These are phyloP conservation scores for Subacronicta megacephala DNA, from an alignment of 2,888 invertebrate species.

Conservation along the genomic window DNA sequence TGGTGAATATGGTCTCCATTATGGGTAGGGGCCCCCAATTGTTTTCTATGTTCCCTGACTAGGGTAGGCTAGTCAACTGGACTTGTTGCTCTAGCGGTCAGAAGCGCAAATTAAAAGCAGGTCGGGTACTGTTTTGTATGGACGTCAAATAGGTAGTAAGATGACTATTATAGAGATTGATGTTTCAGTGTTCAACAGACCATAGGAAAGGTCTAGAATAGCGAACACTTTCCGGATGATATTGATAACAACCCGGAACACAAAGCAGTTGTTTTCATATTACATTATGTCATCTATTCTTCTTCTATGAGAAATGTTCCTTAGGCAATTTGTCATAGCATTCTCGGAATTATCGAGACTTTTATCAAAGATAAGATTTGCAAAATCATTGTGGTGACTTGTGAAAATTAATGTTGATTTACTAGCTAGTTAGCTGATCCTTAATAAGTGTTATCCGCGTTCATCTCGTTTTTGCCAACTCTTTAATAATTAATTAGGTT, in stretches of 20 bases:
- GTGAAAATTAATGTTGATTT: no score
- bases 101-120: not conserved
- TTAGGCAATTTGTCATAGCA: not conserved
- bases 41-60: constrained; percentile 9
- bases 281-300: constrained; percentile 24
- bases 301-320: constrained; percentile 16
- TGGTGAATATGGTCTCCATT: constrained; percentile 12
- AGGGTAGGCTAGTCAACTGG: no score
- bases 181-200: not conserved
- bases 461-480: no score
- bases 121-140: no score
- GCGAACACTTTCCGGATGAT: constrained; percentile 4
- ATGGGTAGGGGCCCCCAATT: constrained; percentile 21
- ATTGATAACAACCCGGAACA: constrained; percentile 29
- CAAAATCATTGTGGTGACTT: no score
- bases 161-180: not conserved
- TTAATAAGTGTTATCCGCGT: no score
- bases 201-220: constrained; percentile 3
- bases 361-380: not conserved
- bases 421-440: no score
- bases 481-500: no score
- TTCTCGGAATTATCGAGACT: not conserved
- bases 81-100: no score
- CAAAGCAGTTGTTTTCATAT: constrained; percentile 44
- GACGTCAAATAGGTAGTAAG: no score